phyloP scores from a whole-genome alignment of 2,113 vertebrate genomes.

The Lanius ludovicianus region DNA sequence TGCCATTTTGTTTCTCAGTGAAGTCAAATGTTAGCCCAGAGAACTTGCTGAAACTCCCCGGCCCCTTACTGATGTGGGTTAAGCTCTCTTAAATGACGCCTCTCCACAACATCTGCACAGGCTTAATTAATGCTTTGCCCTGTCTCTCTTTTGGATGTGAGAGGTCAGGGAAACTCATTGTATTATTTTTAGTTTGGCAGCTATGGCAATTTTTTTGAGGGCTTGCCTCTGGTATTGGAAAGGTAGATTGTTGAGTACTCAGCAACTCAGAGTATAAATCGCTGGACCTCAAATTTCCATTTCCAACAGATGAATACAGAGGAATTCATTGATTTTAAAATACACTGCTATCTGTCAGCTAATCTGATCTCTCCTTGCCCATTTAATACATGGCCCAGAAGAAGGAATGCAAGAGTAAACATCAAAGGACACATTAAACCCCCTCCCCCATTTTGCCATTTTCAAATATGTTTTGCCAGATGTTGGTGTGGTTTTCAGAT shows the following conservation, averaged over 20 bases:
- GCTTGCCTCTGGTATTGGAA: slow-evolving; percentile 8
- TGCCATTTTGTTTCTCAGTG: not conserved
- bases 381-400: slow-evolving; percentile 1
- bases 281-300: slow-evolving; percentile 11
- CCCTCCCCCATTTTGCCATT: not conserved
- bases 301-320: slow-evolving; percentile 18
- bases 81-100: not conserved
- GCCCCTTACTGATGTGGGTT: not conserved
- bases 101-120: not conserved
- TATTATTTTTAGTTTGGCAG: not conserved
- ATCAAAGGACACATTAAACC: not conserved
- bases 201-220: not conserved
- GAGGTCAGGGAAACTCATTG: not conserved
- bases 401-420: not conserved
- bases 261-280: not conserved
- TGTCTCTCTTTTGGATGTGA: not conserved
- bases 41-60: not conserved
- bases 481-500: slow-evolving; percentile 48
- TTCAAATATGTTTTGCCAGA: slow-evolving; percentile 34
- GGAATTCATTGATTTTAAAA: slow-evolving; percentile 49
- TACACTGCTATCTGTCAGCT: slow-evolving; percentile 16
- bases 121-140: not conserved
- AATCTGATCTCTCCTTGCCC: slow-evolving; percentile 24
- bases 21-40: not conserved
- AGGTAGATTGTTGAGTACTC: not conserved